These are phyloP conservation scores for Thysanoteuthis rhombus DNA, from an alignment of 2,888 invertebrate genomes.

Conservation along the genomic window DNA sequence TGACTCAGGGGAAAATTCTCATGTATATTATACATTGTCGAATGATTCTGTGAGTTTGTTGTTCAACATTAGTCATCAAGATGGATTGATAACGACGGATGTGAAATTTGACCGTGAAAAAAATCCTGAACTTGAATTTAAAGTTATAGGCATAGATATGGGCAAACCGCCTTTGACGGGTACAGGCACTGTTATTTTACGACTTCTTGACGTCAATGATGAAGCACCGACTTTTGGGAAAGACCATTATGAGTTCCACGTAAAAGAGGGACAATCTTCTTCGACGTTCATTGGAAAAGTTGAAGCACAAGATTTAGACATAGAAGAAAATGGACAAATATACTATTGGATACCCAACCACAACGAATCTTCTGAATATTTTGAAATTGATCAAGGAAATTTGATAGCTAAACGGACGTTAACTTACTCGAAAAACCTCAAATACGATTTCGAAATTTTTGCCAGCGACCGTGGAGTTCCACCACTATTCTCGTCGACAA, in stretches of 20 bases:
- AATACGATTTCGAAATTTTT: slow-evolving; percentile 38
- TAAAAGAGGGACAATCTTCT: slow-evolving; percentile 34
- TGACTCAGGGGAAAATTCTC: slow-evolving; percentile 44
- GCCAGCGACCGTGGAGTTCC: slow-evolving; percentile 38
- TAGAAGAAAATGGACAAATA: background rate
- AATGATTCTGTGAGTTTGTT: slow-evolving; percentile 34
- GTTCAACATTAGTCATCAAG: slow-evolving; percentile 42
- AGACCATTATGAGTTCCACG: slow-evolving; percentile 31
- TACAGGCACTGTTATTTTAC: slow-evolving; percentile 39
- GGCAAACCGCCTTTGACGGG: slow-evolving; percentile 33
- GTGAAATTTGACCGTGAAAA: slow-evolving; percentile 50
- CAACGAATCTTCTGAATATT: slow-evolving; percentile 22
- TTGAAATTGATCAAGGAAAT: slow-evolving; percentile 39
- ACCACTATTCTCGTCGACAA: slow-evolving; percentile 37
- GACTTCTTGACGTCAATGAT: slow-evolving; percentile 46
- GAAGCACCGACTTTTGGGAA: slow-evolving; percentile 39
- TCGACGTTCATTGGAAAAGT: slow-evolving; percentile 39
- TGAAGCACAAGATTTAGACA: slow-evolving; percentile 39
- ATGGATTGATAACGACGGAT: slow-evolving; percentile 46
- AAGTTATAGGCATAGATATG: slow-evolving; percentile 38
- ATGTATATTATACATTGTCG: slow-evolving; percentile 40
- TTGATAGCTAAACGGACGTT: slow-evolving; percentile 37
- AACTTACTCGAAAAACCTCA: slow-evolving; percentile 35
- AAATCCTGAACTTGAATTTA: slow-evolving; percentile 34
- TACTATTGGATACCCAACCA: background rate